Evolutionary conservation across 1,140 invertebrate species (phyloP), one percentile per base, ranked within the genome.

Genomic region (Diabrotica virgifera): DNA sequence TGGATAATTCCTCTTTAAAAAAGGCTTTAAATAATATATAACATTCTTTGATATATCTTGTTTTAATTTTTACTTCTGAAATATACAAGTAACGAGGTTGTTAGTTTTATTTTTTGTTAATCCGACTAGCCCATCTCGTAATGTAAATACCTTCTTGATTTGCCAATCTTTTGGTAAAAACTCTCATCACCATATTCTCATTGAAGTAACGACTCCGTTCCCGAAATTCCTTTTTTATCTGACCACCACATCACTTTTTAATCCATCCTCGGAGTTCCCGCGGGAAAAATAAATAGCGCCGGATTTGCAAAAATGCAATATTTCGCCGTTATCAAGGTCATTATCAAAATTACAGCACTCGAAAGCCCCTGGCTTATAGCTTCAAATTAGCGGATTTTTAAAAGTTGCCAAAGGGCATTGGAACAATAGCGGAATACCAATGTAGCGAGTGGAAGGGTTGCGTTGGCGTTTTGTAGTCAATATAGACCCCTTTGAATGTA

Each of bases 241-340:
- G 63, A 63, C 36, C 62, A 14, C 36, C 65, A 55, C 68, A 66
- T 69, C 65, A 66, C n/a, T 64, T 38, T 68, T 66, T 70, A 76
- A 76, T 76, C 74, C 72, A 59, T 46, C 2, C 67, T 64, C 69
- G 68, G 70, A 74, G 74, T 72, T 74, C 72, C 74, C 73, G 46
- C 36, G 53, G 72, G 68, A 71, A 66, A 63, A 67, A 75, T 76
- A 75, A 77, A 72, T 74, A 72, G 73, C 61, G 46, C 37, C 54
- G 76, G 75, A 77, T 77, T 76, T 74, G 72, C 70, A 76, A 77
- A 77, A 76, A 77, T 72, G 73, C 76, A 73, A 76, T 77, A 77
- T 77, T 77, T 76, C 64, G 76, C 72, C 63, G 75, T 76, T 77
- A 77, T 77, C 76, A 74, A 76, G 75, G 73, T 77, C 76, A 76